Percentiles rank a stretch among this genome's conserved stretches.
Conservation (phyloP, 2,888 invertebrate species). For the Phania funesta region DNA sequence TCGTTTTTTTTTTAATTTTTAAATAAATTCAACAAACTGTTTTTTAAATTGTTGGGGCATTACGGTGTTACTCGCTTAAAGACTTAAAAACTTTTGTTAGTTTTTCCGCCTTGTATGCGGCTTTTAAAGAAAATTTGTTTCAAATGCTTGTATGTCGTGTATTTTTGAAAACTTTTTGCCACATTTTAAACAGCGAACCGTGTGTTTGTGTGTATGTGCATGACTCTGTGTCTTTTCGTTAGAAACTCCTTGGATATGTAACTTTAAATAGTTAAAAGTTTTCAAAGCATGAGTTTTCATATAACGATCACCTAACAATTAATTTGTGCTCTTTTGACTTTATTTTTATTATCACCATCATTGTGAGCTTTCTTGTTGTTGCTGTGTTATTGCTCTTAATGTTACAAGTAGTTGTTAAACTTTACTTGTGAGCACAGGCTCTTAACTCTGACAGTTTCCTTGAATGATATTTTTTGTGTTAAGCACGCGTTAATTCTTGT, state of each 20-base stretch:
- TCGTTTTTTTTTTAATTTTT: constrained; percentile 18
- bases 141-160: constrained; percentile 21
- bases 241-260: constrained; percentile 33
- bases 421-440: not conserved
- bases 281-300: constrained; percentile 37
- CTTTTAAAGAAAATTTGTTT: constrained; percentile 75
- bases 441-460: constrained; percentile 54
- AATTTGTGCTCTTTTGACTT: constrained; percentile 65
- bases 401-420: constrained; percentile 8
- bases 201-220: not conserved
- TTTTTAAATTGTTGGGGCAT: not conserved
- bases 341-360: not conserved
- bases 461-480: constrained; percentile 27
- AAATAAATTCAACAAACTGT: not conserved
- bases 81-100: constrained; percentile 74
- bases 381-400: constrained; percentile 46
- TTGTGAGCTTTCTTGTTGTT: constrained; percentile 28
- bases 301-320: constrained; percentile 44
- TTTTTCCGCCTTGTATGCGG: constrained; percentile 60
- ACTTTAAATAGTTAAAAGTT: constrained; percentile 30
- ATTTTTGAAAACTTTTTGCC: not conserved
- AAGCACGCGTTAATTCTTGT: constrained; percentile 21
- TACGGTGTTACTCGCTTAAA: constrained; percentile 71
- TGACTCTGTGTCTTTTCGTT: not conserved
- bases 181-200: not conserved